Conservation (phyloP, 2,797 vertebrate genomes). For the Bryconaethiops microstoma region DNA sequence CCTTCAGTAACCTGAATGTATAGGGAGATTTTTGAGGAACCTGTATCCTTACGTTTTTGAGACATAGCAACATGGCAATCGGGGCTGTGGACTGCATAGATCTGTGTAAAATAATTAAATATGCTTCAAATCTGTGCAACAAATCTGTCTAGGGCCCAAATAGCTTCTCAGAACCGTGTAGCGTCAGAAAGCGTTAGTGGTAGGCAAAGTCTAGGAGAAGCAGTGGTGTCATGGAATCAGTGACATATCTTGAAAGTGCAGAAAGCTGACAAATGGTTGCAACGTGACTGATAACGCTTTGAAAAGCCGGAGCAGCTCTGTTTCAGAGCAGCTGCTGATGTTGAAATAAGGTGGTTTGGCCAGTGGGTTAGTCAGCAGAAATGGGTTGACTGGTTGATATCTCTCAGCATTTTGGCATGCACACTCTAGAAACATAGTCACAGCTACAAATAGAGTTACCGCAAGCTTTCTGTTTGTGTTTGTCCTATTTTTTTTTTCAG, state of each 20-base stretch:
- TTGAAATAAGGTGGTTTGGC: constrained; percentile 3
- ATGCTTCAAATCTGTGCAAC: neutral
- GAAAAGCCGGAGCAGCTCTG: neutral
- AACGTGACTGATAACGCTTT: neutral
- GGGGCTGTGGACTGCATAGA: neutral
- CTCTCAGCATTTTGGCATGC: constrained; percentile 7
- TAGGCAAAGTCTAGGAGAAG: neutral
- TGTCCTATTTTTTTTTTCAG: constrained; percentile 42
- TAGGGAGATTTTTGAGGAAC: too few species aligned
- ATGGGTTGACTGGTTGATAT: neutral
- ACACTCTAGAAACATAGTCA: constrained; percentile 28
- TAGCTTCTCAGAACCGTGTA: neutral
- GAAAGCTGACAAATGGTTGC: neutral
- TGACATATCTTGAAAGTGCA: constrained; percentile 7
- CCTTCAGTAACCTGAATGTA: too few species aligned
- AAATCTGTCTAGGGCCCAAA: neutral
- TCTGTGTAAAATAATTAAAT: neutral
- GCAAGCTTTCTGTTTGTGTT: constrained; percentile 37
- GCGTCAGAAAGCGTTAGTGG: neutral
- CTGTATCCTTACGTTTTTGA: too few species aligned
- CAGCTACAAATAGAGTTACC: constrained; percentile 32
- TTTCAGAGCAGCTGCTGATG: neutral
- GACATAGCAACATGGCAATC: neutral
- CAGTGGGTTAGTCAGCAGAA: constrained; percentile 42
- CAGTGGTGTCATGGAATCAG: neutral